phyloP scores from a whole-genome alignment of 2,113 vertebrate species.

The Ptilonorhynchus violaceus region DNA sequence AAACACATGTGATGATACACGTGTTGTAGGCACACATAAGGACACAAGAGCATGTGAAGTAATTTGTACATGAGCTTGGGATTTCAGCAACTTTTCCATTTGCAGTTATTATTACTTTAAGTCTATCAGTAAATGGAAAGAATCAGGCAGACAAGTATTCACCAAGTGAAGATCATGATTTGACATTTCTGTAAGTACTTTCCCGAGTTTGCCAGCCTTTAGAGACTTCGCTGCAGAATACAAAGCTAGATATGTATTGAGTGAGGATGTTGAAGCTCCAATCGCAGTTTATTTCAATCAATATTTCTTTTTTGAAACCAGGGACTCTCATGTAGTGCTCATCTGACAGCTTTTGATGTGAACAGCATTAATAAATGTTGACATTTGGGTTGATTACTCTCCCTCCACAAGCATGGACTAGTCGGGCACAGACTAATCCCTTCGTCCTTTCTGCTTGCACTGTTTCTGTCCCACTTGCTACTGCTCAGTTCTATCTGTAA shows the following conservation, averaged over 20 bases:
- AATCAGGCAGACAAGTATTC: conserved; percentile 55
- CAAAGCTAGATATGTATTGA: conserved; percentile 19
- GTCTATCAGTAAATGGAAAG: conserved; percentile 10
- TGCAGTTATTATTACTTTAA: conserved; percentile 27
- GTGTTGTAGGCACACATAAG: background rate
- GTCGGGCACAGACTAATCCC: conserved; percentile 1
- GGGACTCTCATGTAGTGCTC: background rate
- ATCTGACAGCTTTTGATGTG: conserved; percentile 31
- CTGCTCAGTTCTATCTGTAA: conserved; percentile 6
- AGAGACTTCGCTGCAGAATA: conserved; percentile 11
- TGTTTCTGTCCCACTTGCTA: background rate
- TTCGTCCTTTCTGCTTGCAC: background rate
- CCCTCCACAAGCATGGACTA: background rate
- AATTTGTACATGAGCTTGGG: background rate
- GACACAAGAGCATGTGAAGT: background rate
- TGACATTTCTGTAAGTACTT: conserved; percentile 54
- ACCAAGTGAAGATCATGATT: conserved; percentile 36
- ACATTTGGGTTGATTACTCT: conserved; percentile 51
- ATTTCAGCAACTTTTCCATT: conserved; percentile 19
- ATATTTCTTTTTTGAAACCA: conserved; percentile 33
- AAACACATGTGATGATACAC: background rate
- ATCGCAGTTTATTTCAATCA: conserved; percentile 57
- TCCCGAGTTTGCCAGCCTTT: background rate
- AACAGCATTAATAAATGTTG: conserved; percentile 46
- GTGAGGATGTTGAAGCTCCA: conserved; percentile 26